Base-by-base conservation (phyloP, 2,888 invertebrate species). In the Germaria angustata region DNA sequence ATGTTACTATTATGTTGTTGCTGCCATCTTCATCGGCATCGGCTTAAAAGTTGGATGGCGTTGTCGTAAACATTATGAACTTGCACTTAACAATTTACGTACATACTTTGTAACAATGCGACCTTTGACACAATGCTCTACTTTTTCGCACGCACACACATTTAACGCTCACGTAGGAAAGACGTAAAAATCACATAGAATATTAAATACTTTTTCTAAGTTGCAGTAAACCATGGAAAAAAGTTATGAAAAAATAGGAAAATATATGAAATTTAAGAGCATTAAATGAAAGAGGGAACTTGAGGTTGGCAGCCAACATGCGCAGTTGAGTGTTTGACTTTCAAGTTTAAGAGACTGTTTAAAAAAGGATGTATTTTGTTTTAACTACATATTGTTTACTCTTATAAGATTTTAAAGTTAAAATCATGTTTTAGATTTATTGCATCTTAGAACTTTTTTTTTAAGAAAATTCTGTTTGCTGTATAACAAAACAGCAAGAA, bases 81-180 rank as follows among this genome's bases (percentile, higher is more conserved):
- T 76, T 76, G 71, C 66, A 76, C 76, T 69, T 69, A 39, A 69
- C 63, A 66, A 41, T 20, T 20, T 17, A 65, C 46, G 28, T 20
- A 63, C 22, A 55, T 69, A 83, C 44, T 57, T 72, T 65, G 59
- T 51, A 72, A 68, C 68, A 80, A 77, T 49, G 49, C 72, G 80
- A 80, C 80, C 80, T 83, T 82, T 82, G 82, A 79, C 82, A 82
- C 82, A 82, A 71, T 82, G 82, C 73, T 82, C 82, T 82, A 82
- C 57, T 79, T 81, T 82, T 59, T 34, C 49, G 13, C 17, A 34
- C 22, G 49, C 11, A 41, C 9, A 72, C 39, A 24, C 39, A 72
- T 6, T 7, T 28, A 28, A 28, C 5, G 41, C 39, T 8, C 44
- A 46, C 44, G 17, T 0, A 39, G 3, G 9, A 41, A 55, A 69